These are phyloP conservation scores for Drosophila lacteicornis DNA, from an alignment of 1,140 invertebrate genomes.

Conservation along the genomic window DNA sequence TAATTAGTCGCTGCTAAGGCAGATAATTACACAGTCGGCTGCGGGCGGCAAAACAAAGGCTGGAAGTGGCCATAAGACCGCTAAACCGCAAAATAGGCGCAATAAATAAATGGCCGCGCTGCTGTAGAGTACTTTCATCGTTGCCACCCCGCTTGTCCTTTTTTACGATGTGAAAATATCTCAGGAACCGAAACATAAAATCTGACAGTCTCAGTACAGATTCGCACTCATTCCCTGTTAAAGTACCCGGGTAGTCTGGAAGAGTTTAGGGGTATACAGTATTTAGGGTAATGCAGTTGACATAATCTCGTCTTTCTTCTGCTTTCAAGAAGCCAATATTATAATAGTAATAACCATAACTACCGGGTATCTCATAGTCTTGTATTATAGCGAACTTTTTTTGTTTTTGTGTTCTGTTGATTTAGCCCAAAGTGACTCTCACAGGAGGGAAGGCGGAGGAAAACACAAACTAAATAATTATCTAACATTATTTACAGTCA, in stretches of 20 bases:
- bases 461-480: conserved; percentile 77
- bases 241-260: background rate
- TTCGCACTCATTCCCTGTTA: background rate
- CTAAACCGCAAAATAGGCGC: conserved; percentile 81
- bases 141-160: conserved; percentile 16
- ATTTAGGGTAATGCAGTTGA: too few species aligned
- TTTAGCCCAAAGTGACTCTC: conserved; percentile 55
- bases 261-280: background rate
- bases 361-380: conserved; percentile 6
- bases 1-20: conserved; percentile 70
- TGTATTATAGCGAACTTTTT: background rate
- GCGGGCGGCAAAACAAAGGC: conserved; percentile 43
- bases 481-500: conserved; percentile 81
- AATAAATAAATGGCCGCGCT: conserved; percentile 68
- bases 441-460: conserved; percentile 7
- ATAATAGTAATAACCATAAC: too few species aligned
- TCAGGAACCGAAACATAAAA: conserved; percentile 29
- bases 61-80: conserved; percentile 75
- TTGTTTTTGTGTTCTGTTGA: conserved; percentile 52
- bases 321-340: too few species aligned
- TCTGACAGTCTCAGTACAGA: conserved; percentile 30
- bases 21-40: conserved; percentile 70
- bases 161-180: conserved; percentile 48
- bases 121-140: conserved; percentile 25
- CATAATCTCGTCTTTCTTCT: too few species aligned